Evolutionary conservation across 2,113 vertebrate genomes (phyloP), one percentile per base, ranked within the genome.

Genomic region (Ciconia boyciana): DNA sequence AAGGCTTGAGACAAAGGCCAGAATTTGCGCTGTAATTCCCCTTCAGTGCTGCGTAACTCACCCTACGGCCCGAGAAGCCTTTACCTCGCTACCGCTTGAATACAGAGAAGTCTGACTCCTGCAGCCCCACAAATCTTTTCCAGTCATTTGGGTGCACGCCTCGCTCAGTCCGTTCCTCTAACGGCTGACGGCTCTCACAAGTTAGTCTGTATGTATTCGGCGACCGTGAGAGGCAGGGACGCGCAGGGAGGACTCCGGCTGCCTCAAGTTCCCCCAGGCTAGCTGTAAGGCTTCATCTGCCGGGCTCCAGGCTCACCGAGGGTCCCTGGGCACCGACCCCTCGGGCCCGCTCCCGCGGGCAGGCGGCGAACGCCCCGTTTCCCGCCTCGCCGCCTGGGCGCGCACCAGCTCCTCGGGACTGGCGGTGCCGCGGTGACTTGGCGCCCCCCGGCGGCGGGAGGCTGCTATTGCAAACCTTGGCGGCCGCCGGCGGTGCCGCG

Each of bases 121-220:
- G n/a, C 19, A 11, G 13, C 5, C 36, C 62, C 22, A 5, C 21
- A 16, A 6, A 18, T 8, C 41, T 29, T 70, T 69, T 36, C 15
- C 36, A n/a, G 55, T 10, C 29, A 3, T 29, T 12, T 5, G 13
- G 1, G 0, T 2, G 28, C 0, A 12, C 0, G 0, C 9, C 64
- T 34, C 3, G 13, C 8, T 57, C 82, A 13, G 64, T 2, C 19
- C 39, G 0, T 22, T 34, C 48, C 55, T 54, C 29, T 29, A 7
- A 16, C 0, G 10, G 20, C 51, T 14, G 32, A 24, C 2, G 21
- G 36, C 34, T 54, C 22, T 48, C 36, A 7, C 39, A 12, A 44
- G 39, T 39, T 9, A 39, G 13, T 26, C 52, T 10, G 3, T 14
- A 24, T 0, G 9, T 4, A 15, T 16, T 13, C 41, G 16, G 44